Conservation (phyloP, 2,113 vertebrate species). For the Pardalotus punctatus region DNA sequence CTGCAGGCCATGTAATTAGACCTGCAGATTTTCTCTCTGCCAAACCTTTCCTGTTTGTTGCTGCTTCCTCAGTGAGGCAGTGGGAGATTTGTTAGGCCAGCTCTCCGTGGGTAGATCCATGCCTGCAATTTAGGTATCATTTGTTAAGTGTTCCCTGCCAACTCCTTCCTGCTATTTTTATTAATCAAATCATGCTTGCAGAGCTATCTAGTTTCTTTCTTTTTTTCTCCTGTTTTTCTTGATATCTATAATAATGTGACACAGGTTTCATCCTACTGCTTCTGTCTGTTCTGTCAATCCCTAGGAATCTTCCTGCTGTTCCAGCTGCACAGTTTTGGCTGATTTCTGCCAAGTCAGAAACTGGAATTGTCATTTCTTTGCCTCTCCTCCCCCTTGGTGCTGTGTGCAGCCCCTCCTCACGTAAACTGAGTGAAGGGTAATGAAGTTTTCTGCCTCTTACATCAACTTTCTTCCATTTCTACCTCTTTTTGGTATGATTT, state of each 20-base stretch:
- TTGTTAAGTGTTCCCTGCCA: not conserved
- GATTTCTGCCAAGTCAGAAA: not conserved
- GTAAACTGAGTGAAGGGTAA: not conserved
- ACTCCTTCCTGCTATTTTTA: not conserved
- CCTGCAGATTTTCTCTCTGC: not conserved
- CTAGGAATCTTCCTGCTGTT: not conserved
- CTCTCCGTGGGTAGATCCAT: not conserved
- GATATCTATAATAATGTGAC: not conserved
- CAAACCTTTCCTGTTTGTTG: not conserved
- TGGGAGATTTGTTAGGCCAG: not conserved
- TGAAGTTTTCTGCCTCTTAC: not conserved
- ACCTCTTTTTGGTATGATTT: not conserved
- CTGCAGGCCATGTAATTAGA: constrained; percentile 3
- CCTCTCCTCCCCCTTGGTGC: not conserved
- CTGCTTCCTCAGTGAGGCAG: not conserved
- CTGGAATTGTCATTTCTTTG: not conserved
- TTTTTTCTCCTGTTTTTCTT: no score
- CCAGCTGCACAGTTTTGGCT: not conserved
- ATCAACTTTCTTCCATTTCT: not conserved
- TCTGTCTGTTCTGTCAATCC: not conserved
- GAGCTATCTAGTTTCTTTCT: not conserved
- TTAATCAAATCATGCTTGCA: not conserved
- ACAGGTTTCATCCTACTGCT: not conserved
- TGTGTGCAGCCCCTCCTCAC: not conserved
- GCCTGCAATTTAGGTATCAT: not conserved